Base-by-base conservation (phyloP, 1,140 invertebrate species). In the Halyomorpha halys region DNA sequence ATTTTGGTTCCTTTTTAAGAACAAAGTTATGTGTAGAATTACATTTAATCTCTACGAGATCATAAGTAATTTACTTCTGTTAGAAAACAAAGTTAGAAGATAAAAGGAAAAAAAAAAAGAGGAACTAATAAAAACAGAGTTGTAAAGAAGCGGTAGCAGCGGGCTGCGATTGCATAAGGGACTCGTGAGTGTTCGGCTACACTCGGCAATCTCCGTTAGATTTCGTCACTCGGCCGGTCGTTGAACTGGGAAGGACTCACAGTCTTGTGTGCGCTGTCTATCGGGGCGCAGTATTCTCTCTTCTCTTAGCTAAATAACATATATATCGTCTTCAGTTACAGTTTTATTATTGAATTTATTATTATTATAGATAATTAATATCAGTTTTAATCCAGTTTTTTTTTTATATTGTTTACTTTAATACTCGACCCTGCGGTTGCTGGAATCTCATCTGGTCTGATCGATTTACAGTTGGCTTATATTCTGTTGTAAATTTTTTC, bases 151-250 rank as follows among this genome's bases (percentile, higher is more conserved):
- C 11, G 13, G 34, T 8, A 30, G 27, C 3, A 30, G 27, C 8
- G 27, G 27, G 8, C 27, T 30, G 8, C 6, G 2, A 51, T 65
- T 65, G 64, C 64, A 65, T 65, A 65, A 65, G n/a, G 39, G 27
- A 19, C 19, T 65, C 64, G 64, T 13, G 64, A 14, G 25, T 19
- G 18, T 13, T 65, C 64, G 64, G 23, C 39, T 13, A 11, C 25
- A 19, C 14, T 65, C 64, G 64, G 54, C 39, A n/a, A 18, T 44
- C 27, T 65, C 64, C 64, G 64, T 65, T 65, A 65, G 39, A 51
- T 65, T 65, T 65, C 64, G 64, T 65, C 64, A 65, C 64, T 65
- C 25, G 64, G 64, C 44, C 64, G 64, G 64, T 65, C 64, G 64
- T 65, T 65, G 64, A 65, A 65, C 64, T 65, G 64, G 64, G 64